These are phyloP conservation scores for Pollenia angustigena DNA, from an alignment of 2,888 invertebrate genomes.

Conservation along the genomic window DNA sequence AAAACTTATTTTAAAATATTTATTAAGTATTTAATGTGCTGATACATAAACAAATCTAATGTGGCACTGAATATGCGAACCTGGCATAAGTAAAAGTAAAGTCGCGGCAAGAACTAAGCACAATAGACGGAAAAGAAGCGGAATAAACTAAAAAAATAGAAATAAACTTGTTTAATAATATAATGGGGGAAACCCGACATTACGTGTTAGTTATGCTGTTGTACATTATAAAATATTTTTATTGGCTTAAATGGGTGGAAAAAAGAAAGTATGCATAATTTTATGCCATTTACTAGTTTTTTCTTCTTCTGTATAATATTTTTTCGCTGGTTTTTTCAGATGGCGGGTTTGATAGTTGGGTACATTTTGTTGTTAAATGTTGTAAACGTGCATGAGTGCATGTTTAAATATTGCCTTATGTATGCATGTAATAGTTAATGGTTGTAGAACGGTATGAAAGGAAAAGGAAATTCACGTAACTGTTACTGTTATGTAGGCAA, in stretches of 20 bases:
- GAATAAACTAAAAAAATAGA: slow-evolving; percentile 20
- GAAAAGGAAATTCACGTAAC: slow-evolving; percentile 69
- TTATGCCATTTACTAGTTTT: slow-evolving; percentile 56
- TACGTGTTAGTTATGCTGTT: slow-evolving; percentile 71
- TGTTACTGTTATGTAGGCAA: slow-evolving; percentile 66
- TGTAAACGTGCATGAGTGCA: slow-evolving; percentile 65
- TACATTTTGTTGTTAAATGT: slow-evolving; percentile 42
- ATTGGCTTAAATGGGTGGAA: slow-evolving; percentile 68
- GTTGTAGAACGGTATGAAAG: slow-evolving; percentile 46
- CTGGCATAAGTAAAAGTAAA: slow-evolving; percentile 47
- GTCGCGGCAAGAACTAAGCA: slow-evolving; percentile 6
- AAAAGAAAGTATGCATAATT: slow-evolving; percentile 62
- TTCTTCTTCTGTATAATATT: not conserved
- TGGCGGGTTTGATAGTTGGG: slow-evolving; percentile 54
- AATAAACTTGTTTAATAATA: slow-evolving; percentile 59
- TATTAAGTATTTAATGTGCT: slow-evolving; percentile 20
- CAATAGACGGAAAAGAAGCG: slow-evolving; percentile 1
- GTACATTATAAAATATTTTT: slow-evolving; percentile 71
- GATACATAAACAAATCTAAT: slow-evolving; percentile 17
- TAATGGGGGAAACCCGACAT: slow-evolving; percentile 57
- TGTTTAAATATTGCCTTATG: slow-evolving; percentile 23
- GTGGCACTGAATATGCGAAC: slow-evolving; percentile 30
- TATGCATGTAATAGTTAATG: slow-evolving; percentile 20
- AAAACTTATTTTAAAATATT: not conserved
- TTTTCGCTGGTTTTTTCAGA: slow-evolving; percentile 34